Percentiles rank a stretch among this genome's conserved stretches.
Conservation (phyloP, 1,140 invertebrate species). For the Muscidifurax raptorellus region DNA sequence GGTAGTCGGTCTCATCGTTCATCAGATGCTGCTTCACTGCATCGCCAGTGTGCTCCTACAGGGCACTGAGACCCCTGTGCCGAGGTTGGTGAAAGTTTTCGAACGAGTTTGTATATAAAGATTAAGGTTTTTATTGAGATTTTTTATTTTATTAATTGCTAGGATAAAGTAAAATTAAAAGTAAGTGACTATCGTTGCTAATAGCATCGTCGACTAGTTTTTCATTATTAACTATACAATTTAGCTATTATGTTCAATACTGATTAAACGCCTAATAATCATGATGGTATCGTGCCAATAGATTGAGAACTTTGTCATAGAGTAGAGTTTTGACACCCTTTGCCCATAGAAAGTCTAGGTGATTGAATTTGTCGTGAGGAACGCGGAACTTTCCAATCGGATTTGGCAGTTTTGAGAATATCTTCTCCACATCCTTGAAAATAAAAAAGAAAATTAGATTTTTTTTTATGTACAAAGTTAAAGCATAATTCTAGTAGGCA, state of each 20-base stretch:
- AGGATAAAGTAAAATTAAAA: too few species aligned
- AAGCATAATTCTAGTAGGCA: neutral
- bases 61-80: conserved; percentile 75
- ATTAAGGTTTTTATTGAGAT: too few species aligned
- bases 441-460: neutral
- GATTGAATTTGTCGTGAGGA: conserved; percentile 23
- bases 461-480: too few species aligned
- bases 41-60: conserved; percentile 90
- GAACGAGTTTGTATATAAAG: too few species aligned
- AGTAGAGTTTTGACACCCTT: neutral
- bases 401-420: conserved; percentile 3
- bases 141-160: too few species aligned
- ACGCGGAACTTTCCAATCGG: neutral
- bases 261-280: too few species aligned
- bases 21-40: conserved; percentile 93
- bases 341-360: conserved; percentile 29
- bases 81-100: conserved; percentile 70
- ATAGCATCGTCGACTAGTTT: too few species aligned
- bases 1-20: conserved; percentile 90
- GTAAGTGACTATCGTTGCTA: too few species aligned
- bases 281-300: neutral
- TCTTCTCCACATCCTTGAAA: conserved; percentile 20
- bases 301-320: neutral
- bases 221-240: neutral
- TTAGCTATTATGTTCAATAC: neutral